Evolutionary conservation across 2,888 invertebrate genomes (phyloP), one percentile per base, ranked within the genome.

Genomic region (Nomada ferruginata): DNA sequence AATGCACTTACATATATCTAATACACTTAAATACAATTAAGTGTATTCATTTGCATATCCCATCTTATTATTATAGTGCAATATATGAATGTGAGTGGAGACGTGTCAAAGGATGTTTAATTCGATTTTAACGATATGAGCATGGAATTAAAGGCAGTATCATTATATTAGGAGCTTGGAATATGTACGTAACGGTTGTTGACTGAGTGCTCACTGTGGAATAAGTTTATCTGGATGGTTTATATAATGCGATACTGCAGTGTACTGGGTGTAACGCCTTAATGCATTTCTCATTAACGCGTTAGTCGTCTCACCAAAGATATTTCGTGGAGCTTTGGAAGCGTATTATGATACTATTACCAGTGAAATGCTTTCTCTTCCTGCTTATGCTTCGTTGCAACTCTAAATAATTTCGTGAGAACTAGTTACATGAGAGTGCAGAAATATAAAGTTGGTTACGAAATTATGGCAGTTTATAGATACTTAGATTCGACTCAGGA

Each of bases 241-340:
- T 82, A 79, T 71, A 75, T 79, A 79, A 82, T 79, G 71, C 71
- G 75, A 71, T 75, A 75, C 75, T 79, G 71, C 75, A 74, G 57
- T 52, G 66, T 75, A 82, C 64, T 65, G 65, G 74, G 73, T 69
- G 78, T 65, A 74, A 81, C 78, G 78, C 59, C 74, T 80, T 78
- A 81, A 78, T 74, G 81, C 78, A 65, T 60, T 74, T 71, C 71
- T 65, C 71, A 61, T 64, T 61, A 53, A 7, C 18, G n/a, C 52
- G n/a, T n/a, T 53, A 53, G n/a, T n/a, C 18, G 18, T n/a, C 52
- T n/a, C 18, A 9, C 18, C 18, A n/a, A n/a, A 18, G 52, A 53
- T 53, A 53, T 53, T 53, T n/a, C 52, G n/a, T 7, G 52, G n/a
- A n/a, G n/a, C 52, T 53, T 53, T n/a, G 18, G 2, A 53, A 53